These are phyloP conservation scores for Drosophila buzzatii DNA, from an alignment of 2,888 invertebrate genomes.

Conservation along the genomic window DNA sequence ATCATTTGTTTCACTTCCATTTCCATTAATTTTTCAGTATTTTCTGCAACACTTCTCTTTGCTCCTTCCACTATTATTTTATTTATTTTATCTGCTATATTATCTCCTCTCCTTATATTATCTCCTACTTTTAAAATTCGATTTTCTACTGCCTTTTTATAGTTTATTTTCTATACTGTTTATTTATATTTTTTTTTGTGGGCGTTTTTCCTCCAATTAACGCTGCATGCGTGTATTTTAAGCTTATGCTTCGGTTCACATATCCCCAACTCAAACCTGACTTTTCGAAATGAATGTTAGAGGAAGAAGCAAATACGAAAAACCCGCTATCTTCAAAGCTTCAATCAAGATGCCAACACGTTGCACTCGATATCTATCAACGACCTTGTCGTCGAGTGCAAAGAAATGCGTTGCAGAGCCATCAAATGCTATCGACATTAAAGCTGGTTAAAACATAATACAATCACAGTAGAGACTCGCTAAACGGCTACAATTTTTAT, in stretches of 20 bases:
- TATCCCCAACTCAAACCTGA: background rate
- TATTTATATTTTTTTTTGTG: background rate
- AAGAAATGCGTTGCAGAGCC: constrained; percentile 61
- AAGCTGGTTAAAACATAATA: constrained; percentile 41
- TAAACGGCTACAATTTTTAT: background rate
- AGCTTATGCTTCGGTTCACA: constrained; percentile 8
- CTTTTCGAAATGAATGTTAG: background rate
- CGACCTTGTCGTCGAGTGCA: constrained; percentile 71
- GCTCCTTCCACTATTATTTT: too few relatives aligned
- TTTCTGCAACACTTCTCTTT: too few relatives aligned
- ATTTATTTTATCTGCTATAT: too few relatives aligned
- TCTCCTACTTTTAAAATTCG: too few relatives aligned
- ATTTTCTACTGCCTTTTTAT: too few relatives aligned
- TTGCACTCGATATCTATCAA: constrained; percentile 53
- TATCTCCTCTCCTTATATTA: too few relatives aligned
- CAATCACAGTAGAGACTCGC: background rate
- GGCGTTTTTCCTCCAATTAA: constrained; percentile 11
- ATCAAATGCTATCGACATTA: constrained; percentile 38
- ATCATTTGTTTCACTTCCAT: too few relatives aligned
- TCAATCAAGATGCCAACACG: constrained; percentile 46
- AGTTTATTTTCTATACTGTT: too few relatives aligned
- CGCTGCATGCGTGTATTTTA: background rate
- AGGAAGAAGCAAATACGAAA: background rate
- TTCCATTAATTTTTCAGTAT: too few relatives aligned
- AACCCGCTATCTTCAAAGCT: constrained; percentile 13